Percentiles rank a stretch among this genome's conserved stretches.
Conservation (phyloP, 1,140 invertebrate species). For the Penaeus indicus region DNA sequence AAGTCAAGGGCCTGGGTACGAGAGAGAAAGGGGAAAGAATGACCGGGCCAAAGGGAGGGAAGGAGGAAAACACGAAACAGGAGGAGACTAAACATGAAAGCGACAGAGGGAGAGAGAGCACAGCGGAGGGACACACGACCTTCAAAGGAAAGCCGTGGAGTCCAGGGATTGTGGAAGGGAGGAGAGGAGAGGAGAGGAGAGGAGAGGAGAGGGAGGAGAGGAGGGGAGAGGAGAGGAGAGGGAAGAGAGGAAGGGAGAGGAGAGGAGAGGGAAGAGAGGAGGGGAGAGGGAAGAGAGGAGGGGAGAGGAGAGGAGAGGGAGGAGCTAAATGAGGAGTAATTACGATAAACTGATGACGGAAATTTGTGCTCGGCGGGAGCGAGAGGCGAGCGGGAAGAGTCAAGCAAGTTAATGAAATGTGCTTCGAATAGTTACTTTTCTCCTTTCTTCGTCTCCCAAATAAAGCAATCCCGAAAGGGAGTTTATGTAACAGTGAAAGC, state of each 20-base stretch:
- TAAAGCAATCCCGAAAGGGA: no score
- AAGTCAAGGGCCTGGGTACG: not conserved
- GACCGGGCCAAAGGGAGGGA: not conserved
- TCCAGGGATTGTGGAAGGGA: no score
- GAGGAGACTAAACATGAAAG: not conserved
- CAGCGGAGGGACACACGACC: no score
- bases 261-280: not conserved
- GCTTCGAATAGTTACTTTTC: no score
- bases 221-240: not conserved
- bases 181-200: slow-evolving; percentile 24
- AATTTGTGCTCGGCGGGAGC: no score
- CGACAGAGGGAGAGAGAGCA: not conserved
- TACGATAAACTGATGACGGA: no score
- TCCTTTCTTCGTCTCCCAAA: no score
- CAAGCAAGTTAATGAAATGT: no score
- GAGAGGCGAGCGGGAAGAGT: no score
- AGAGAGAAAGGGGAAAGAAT: not conserved
- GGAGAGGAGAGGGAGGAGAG: not conserved
- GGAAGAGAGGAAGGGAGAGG: not conserved
- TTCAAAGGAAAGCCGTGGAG: no score
- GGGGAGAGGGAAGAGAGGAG: not conserved
- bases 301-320: not conserved
- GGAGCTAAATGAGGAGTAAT: not conserved
- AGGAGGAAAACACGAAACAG: not conserved
- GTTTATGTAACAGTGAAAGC: no score